Evolutionary conservation across 2,888 invertebrate genomes (phyloP).

Genomic region (Limenitis camilla): DNA sequence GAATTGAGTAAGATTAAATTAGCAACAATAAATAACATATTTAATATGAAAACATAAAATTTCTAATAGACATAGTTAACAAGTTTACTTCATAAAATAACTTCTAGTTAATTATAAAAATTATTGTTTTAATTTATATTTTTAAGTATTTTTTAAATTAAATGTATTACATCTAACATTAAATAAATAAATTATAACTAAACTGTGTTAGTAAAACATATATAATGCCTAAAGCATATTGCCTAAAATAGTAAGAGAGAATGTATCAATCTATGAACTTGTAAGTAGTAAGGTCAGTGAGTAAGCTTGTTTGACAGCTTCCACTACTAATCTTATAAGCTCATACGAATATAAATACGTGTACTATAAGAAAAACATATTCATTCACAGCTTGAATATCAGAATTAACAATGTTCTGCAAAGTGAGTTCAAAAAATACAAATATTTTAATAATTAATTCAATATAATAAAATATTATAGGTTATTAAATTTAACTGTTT

Average conservation of each 20-base stretch:
- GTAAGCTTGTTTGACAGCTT: conserved; percentile 21
- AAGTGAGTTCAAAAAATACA: conserved; percentile 21
- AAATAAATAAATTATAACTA: neutral
- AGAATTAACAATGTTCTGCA: conserved; percentile 25
- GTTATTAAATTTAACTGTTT: neutral
- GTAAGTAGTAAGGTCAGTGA: conserved; percentile 13
- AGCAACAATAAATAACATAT: no score
- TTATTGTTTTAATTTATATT: no score
- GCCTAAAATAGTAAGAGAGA: conserved; percentile 16
- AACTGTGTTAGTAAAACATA: neutral
- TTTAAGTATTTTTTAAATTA: neutral
- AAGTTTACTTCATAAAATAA: no score
- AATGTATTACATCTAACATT: neutral
- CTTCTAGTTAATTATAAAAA: no score
- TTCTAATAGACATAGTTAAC: no score
- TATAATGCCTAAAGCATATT: conserved; percentile 9
- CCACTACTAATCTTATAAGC: conserved; percentile 17
- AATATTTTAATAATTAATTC: neutral
- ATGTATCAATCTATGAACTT: conserved; percentile 19
- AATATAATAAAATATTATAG: neutral
- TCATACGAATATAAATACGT: conserved; percentile 19
- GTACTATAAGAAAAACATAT: conserved; percentile 9
- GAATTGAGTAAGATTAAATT: no score
- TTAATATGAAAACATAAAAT: no score
- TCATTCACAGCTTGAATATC: conserved; percentile 16